These are phyloP conservation scores for Clivina fossor DNA, from an alignment of 2,888 invertebrate species.

Conservation along the genomic window DNA sequence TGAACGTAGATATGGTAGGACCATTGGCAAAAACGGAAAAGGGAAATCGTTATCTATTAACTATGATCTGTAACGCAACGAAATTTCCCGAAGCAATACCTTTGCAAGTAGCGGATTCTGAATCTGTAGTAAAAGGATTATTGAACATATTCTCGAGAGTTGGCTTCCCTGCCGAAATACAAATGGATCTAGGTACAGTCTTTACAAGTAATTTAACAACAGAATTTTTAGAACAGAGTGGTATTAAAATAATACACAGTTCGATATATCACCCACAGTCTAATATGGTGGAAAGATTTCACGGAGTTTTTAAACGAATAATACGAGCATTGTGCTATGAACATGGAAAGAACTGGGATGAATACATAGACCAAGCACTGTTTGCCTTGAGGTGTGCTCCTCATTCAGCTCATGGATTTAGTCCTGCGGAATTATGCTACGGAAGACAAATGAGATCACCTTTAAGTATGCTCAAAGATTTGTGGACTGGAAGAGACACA, in stretches of 20 bases:
- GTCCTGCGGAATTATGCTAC: conserved; percentile 5
- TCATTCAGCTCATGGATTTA: conserved; percentile 7
- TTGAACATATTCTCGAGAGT: conserved; percentile 9
- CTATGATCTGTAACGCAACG: conserved; percentile 7
- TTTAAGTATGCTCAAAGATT: conserved; percentile 1
- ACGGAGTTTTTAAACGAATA: conserved; percentile 3
- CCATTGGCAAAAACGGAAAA: conserved; percentile 1
- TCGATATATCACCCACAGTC: conserved; percentile 1
- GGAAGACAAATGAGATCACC: conserved; percentile 12
- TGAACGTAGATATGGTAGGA: conserved; percentile 3
- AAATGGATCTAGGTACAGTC: conserved; percentile 7
- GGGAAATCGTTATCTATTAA: neutral
- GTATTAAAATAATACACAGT: neutral
- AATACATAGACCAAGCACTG: neutral
- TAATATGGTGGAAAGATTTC: conserved; percentile 2
- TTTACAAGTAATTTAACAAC: conserved; percentile 7
- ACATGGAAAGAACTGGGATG: conserved; percentile 8
- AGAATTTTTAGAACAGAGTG: conserved; percentile 8
- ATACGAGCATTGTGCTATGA: conserved; percentile 4
- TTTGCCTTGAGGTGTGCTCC: conserved; percentile 10
- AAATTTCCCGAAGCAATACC: conserved; percentile 12
- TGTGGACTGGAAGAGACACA: neutral
- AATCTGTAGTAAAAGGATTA: neutral
- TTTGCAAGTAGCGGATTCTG: conserved; percentile 5
- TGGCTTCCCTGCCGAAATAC: conserved; percentile 5